phyloP scores from a whole-genome alignment of 2,888 invertebrate genomes.

The Phorcus lineatus region DNA sequence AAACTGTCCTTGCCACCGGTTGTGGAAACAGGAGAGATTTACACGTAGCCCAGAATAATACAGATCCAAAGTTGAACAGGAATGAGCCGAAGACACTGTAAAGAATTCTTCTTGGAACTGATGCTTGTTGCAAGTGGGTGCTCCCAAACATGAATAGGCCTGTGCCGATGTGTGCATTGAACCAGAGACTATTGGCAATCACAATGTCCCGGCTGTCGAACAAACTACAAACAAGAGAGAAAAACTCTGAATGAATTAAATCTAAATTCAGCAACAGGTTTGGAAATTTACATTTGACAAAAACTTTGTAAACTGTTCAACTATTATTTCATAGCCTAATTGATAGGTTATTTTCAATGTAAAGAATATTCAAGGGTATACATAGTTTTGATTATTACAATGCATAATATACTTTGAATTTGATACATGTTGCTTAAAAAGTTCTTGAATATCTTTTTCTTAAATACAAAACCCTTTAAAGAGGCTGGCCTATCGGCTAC shows the following conservation, averaged over 20 bases:
- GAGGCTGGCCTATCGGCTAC: no score
- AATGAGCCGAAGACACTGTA: constrained; percentile 77
- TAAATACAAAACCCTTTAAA: no score
- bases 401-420: no score
- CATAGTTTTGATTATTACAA: no score
- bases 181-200: constrained; percentile 83
- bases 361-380: no score
- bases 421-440: no score
- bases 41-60: constrained; percentile 90
- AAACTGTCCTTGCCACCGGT: constrained; percentile 81
- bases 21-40: constrained; percentile 86
- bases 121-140: constrained; percentile 83
- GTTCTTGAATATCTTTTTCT: no score
- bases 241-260: background rate
- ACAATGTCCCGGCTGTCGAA: constrained; percentile 70
- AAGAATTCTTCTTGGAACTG: constrained; percentile 83
- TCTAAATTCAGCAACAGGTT: no score
- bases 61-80: constrained; percentile 91
- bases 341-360: no score
- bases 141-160: constrained; percentile 89
- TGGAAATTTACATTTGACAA: no score
- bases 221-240: constrained; percentile 67
- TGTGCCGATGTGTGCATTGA: constrained; percentile 87
- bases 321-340: no score
- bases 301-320: no score